phyloP scores from a whole-genome alignment of 2,113 vertebrate species.

The Dipodomys spectabilis region DNA sequence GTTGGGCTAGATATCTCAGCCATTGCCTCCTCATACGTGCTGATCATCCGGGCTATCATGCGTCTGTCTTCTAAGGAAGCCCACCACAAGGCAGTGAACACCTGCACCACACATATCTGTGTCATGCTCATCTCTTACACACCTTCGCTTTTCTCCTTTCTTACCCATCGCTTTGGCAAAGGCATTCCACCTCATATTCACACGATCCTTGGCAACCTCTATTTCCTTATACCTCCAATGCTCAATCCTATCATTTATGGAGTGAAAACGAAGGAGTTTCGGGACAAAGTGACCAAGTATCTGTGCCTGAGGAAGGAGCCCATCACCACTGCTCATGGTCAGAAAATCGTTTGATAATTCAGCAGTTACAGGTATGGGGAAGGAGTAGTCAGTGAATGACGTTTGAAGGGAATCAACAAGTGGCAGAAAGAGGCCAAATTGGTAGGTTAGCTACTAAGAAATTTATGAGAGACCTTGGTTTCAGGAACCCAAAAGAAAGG shows the following conservation, averaged over 20 bases:
- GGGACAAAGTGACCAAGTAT: conserved; percentile 69
- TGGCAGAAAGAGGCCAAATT: background rate
- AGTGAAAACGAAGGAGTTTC: conserved; percentile 83
- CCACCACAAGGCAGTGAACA: conserved; percentile 83
- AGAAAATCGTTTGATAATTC: conserved; percentile 54
- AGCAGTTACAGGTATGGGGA: background rate
- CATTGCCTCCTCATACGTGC: conserved; percentile 83
- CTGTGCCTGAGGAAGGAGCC: background rate
- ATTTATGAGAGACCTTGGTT: background rate
- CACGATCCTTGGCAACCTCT: conserved; percentile 78
- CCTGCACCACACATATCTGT: conserved; percentile 84
- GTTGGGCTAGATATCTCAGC: conserved; percentile 81
- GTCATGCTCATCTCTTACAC: conserved; percentile 85
- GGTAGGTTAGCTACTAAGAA: background rate
- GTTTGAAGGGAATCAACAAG: background rate
- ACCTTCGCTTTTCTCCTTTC: conserved; percentile 81
- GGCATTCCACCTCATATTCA: conserved; percentile 71
- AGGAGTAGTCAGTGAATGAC: background rate
- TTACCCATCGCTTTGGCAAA: conserved; percentile 82
- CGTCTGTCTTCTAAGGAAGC: conserved; percentile 72
- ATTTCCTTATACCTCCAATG: conserved; percentile 81
- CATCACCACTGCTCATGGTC: background rate
- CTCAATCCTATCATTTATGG: conserved; percentile 84
- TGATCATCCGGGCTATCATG: conserved; percentile 83
- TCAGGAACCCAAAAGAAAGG: conserved; percentile 3